Evolutionary conservation across 2,888 invertebrate species (phyloP).

Genomic region (Sclerodermus sp.): DNA sequence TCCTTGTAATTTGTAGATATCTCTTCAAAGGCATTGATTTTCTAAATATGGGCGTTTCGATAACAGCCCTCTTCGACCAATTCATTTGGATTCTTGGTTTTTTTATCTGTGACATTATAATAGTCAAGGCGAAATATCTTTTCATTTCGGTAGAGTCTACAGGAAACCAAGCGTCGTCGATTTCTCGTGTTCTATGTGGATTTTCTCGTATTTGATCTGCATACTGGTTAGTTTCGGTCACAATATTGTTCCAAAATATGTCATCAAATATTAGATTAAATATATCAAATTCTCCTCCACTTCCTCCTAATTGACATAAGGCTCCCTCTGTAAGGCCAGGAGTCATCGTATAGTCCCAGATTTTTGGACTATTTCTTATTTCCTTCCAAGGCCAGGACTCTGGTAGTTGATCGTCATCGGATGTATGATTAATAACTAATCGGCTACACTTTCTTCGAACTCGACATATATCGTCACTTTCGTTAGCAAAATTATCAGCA

Average conservation of each 20-base stretch:
- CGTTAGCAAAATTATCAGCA: no score
- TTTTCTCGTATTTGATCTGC: conserved; percentile 15
- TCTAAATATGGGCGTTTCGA: conserved; percentile 28
- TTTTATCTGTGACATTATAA: conserved; percentile 25
- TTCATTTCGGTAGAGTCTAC: no score
- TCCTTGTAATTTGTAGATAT: conserved; percentile 17
- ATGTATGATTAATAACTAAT: conserved; percentile 9
- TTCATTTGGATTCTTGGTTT: conserved; percentile 25
- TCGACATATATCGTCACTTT: conserved; percentile 3
- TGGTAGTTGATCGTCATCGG: conserved; percentile 10
- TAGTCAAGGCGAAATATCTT: conserved; percentile 26
- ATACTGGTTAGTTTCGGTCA: no score
- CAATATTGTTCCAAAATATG: conserved; percentile 20
- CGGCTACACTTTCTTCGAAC: conserved; percentile 3
- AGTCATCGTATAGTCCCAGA: conserved; percentile 7
- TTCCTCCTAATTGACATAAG: conserved; percentile 6
- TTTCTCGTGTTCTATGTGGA: conserved; percentile 18
- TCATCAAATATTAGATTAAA: conserved; percentile 14
- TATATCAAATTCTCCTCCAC: conserved; percentile 6
- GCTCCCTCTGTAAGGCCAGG: conserved; percentile 5
- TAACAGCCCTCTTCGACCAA: conserved; percentile 25
- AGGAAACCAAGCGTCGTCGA: conserved; percentile 15
- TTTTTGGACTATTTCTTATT: conserved; percentile 4
- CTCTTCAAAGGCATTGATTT: conserved; percentile 13
- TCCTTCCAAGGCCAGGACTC: conserved; percentile 5